Evolutionary conservation across 2,888 invertebrate species (phyloP), one percentile per base, ranked within the genome.

Genomic region (Eurytoma adleriae): DNA sequence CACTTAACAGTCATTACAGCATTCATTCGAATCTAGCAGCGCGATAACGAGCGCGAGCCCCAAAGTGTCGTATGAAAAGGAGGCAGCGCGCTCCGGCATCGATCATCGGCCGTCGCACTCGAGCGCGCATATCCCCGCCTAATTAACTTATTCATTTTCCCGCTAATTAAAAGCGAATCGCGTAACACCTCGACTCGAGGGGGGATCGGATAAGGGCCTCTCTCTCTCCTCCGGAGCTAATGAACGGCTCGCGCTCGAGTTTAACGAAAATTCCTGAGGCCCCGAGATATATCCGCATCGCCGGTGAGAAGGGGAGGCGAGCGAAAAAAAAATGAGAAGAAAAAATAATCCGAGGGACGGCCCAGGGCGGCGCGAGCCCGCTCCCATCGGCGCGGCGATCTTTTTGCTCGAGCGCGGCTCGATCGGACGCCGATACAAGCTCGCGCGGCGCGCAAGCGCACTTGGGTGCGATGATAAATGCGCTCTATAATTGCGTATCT

Each of bases 141-240:
- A 88, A 89, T 89, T 89, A 89, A 89, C 88, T 89, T 89, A 89
- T 89, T 89, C 89, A 89, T 89, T 87, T 85, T 85, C 83, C 84
- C 85, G 83, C 89, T 89, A 89, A 89, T 89, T 89, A 89, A 89
- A 89, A 88, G 88, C 85, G 89, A 89, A 88, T 87, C 87, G 86
- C 88, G 62, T 16, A 89, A 89, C 89, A 89, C 89, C 89, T 89
- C 54, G 24, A 48, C 24, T 24, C 48, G 48, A 7, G 18, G 48
- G 66, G 52, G 14, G n/a, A 70, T 70, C 69, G 57, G 69, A 70
- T 70, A 70, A 70, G 69, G 40, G 69, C 69, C n/a, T 24, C 5
- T 10, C 27, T 1, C n/a, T 18, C 4, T 48, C 71, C 3, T 10
- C n/a, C 30, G 18, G 2, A 4, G 13, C 54, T 66, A 66, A 74